Conservation (phyloP, 2,113 vertebrate species). For the Chionodraco myersi region DNA sequence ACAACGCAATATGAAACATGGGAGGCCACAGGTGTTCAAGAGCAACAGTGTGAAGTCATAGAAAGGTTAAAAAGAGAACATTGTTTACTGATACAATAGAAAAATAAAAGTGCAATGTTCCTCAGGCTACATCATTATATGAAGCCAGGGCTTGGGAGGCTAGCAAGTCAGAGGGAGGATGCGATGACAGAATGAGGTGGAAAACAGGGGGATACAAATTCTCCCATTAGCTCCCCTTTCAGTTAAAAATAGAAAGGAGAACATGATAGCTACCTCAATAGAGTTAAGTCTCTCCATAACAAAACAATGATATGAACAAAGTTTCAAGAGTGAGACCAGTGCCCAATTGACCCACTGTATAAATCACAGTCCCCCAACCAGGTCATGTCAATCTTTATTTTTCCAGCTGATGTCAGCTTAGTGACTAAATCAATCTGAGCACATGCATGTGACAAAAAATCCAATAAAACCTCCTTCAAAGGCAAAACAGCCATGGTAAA, state of each 20-base stretch:
- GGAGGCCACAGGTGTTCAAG: conserved; percentile 57
- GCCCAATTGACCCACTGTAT: neutral
- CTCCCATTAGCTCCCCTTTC: neutral
- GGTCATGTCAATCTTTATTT: conserved; percentile 56
- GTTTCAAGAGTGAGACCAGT: neutral
- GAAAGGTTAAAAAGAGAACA: conserved; percentile 25
- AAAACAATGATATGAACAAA: neutral
- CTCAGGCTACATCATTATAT: conserved; percentile 3
- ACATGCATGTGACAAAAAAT: conserved; percentile 67
- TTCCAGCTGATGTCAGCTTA: conserved; percentile 59
- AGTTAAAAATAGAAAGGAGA: neutral
- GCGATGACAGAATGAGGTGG: neutral
- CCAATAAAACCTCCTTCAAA: conserved; percentile 73
- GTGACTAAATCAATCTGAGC: conserved; percentile 52
- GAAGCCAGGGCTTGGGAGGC: neutral
- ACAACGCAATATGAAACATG: conserved; percentile 53
- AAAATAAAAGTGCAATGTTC: conserved; percentile 15
- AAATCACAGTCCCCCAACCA: conserved; percentile 8
- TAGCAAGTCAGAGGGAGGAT: neutral
- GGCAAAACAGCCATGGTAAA: conserved; percentile 55
- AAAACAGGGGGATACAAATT: neutral
- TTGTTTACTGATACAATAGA: conserved; percentile 28
- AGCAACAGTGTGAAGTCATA: conserved; percentile 9
- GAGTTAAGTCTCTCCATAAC: neutral
- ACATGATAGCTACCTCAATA: neutral